Percentiles rank a stretch among this genome's conserved stretches.
phyloP scores from a whole-genome alignment of 2,797 vertebrate species.

The Caiman crocodilus region DNA sequence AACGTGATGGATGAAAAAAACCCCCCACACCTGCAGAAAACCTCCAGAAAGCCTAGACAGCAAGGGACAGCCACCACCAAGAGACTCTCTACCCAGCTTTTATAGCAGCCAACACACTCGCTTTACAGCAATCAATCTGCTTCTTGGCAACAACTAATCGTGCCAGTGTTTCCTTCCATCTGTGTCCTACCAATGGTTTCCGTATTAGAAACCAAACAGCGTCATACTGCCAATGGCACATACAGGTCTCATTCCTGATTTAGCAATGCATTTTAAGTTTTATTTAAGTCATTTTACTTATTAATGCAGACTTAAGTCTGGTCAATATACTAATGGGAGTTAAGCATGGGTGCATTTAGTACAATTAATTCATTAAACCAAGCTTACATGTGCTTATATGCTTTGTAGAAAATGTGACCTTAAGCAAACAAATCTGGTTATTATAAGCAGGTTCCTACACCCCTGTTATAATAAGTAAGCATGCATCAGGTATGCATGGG shows the following conservation, averaged over 20 bases:
- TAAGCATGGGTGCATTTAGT: no score
- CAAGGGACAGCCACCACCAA: background rate
- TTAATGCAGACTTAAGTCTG: background rate
- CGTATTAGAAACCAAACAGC: background rate
- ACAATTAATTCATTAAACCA: background rate
- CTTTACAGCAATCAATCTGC: background rate
- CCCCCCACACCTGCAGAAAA: background rate
- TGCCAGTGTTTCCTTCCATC: background rate
- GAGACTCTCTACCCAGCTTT: background rate
- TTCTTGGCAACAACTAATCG: background rate
- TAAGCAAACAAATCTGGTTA: background rate
- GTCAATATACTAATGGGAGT: no score
- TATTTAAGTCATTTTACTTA: background rate
- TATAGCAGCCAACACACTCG: background rate
- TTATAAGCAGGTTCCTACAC: accelerated
- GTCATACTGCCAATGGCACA: background rate
- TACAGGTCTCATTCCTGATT: no score
- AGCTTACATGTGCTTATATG: background rate
- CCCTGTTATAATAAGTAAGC: background rate
- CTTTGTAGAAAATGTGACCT: slow-evolving; percentile 24
- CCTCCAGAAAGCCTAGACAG: background rate
- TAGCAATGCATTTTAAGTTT: background rate
- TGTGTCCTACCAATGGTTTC: background rate
- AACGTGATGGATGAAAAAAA: background rate
- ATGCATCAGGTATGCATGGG: background rate